phyloP scores from a whole-genome alignment of 2,797 vertebrate genomes.

The Sarcoramphus papa region DNA sequence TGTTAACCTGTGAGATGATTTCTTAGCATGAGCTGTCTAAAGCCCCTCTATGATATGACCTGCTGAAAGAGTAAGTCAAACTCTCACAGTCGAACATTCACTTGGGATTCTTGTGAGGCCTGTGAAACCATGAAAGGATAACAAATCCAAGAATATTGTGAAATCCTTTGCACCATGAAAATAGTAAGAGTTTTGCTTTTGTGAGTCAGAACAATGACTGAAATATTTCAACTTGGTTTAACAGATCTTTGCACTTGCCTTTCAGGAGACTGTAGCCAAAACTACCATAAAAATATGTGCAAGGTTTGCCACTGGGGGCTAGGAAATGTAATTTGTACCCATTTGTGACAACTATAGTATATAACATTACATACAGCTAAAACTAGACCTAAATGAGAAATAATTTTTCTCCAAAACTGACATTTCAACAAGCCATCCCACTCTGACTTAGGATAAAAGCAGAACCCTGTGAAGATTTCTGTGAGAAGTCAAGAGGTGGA shows the following conservation, averaged over 20 bases:
- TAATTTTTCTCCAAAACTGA: not conserved
- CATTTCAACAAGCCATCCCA: not conserved
- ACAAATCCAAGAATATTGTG: not conserved
- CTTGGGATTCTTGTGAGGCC: not conserved
- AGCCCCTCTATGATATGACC: not conserved
- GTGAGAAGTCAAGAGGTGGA: not conserved
- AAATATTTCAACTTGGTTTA: not conserved
- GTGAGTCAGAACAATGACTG: not conserved
- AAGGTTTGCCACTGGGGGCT: not conserved
- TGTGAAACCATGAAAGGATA: not conserved
- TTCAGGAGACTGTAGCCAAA: not conserved
- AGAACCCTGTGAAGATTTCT: not conserved
- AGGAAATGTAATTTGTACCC: not conserved
- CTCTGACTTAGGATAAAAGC: not conserved
- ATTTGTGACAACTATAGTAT: not conserved
- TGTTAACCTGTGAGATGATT: not conserved
- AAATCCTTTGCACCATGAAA: not conserved
- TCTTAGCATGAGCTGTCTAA: not conserved
- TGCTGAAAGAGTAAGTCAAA: not conserved
- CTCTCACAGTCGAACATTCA: not conserved
- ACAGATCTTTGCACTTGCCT: not conserved
- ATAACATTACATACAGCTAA: not conserved
- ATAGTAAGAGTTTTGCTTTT: not conserved
- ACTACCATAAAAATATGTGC: not conserved
- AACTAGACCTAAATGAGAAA: not conserved